phyloP scores from a whole-genome alignment of 2,797 vertebrate species.

The Mastacembelus armatus region DNA sequence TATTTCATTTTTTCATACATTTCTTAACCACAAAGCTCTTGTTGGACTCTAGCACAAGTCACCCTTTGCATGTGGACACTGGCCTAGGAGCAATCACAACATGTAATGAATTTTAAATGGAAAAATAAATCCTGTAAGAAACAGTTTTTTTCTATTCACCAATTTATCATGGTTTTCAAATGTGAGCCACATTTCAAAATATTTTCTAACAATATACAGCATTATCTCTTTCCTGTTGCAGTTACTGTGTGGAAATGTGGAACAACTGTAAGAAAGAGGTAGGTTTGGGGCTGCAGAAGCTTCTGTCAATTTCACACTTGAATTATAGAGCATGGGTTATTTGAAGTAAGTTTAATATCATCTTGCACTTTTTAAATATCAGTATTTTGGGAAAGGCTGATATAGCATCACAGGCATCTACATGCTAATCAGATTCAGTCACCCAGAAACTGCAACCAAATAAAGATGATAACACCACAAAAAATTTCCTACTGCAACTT shows the following conservation, averaged over 20 bases:
- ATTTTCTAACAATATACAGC: neutral
- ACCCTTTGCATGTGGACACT: no score
- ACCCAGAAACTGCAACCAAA: neutral
- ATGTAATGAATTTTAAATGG: no score
- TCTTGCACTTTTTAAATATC: neutral
- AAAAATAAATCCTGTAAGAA: neutral
- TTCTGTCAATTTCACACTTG: neutral
- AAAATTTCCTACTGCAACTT: neutral
- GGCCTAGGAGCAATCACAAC: no score
- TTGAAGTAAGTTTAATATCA: neutral
- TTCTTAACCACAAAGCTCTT: neutral
- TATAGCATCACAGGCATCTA: neutral
- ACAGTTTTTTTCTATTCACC: no score
- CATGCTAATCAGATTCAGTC: neutral
- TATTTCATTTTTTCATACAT: neutral
- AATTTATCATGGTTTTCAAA: neutral
- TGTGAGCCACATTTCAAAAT: neutral
- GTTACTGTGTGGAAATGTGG: neutral
- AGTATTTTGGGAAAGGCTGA: neutral
- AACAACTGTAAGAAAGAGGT: neutral
- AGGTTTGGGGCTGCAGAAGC: neutral
- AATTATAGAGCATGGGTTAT: constrained; percentile 1
- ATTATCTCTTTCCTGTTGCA: neutral
- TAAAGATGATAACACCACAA: neutral
- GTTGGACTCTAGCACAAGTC: neutral